Base-by-base conservation (phyloP, 2,797 vertebrate genomes). In the Ceyx erithaca region DNA sequence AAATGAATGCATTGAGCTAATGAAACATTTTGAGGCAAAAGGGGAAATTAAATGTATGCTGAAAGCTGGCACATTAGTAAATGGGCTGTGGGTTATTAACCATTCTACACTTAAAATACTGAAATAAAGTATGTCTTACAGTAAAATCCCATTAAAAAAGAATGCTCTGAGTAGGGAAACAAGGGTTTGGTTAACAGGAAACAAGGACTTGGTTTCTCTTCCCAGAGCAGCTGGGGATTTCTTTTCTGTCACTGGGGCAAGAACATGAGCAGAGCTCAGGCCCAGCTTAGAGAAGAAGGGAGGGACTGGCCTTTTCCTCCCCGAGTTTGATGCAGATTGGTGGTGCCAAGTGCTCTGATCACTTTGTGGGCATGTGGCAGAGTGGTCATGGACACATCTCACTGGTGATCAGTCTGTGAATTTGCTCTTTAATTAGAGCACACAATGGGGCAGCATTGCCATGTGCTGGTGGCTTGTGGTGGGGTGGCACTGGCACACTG, bases 1-100 rank as follows among this genome's bases (percentile, higher is more conserved):
- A 87, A 87, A 75, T 8, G 26, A 93, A 68, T 20, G 63, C 57
- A 43, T 66, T 72, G 87, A 83, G 62, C 63, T 89, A 91, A 93
- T 95, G 87, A 91, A 93, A 81, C 73, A 59, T 79, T 89, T 76
- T 31, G 18, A 91, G 85, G 63, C 83, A 86, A 81, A 95, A 85
- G 48, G 76, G 76, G 80, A 90, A 93, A 95, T 95, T 85, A 96
- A 95, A 52, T 81, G 77, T 72, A 9, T 4, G 6, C 87, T 75
- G 79, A 58, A 67, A 82, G 83, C 80, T 58, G 87, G 80, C 83
- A 68, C 64, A 15, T 73, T 49, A 77, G 87, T 79, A n/a, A 78
- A 67, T 80, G 59, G 71, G 17, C 57, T 92, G 91, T 4, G 83
- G 89, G 80, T 23, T 93, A 95, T 94, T 83, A 91, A 82, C 80